Evolutionary conservation across 2,113 vertebrate genomes (phyloP), one percentile per base, ranked within the genome.

Genomic region (Scatophagus argus): DNA sequence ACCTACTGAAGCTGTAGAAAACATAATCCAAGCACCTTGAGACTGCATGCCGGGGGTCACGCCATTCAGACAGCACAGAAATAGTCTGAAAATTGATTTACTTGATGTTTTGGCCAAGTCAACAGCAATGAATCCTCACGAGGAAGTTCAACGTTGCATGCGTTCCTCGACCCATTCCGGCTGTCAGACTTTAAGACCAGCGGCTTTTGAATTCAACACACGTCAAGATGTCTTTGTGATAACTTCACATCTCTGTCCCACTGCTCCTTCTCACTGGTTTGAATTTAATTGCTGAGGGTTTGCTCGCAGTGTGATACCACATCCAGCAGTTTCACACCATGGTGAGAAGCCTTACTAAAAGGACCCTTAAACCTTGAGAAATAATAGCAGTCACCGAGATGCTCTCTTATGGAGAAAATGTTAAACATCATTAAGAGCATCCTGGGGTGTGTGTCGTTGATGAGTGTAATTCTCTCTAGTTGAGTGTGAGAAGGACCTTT

Each of bases 61-160:
- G 47, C 84, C 89, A 79, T 79, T 84, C 43, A 59, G 43, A 64
- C 41, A 51, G 41, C 16, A 60, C 69, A 79, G 49, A 61, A 80
- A 52, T 36, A 14, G 44, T 10, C 60, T 56, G 25, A 29, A 67
- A 82, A 84, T 34, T 46, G 25, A 71, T 66, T 71, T 70, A n/a
- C 23, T 64, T 63, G 0, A 23, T 38, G n/a, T 69, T 76, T 76
- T 38, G n/a, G 31, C 46, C 41, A 27, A 38, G 43, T 79, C 52
- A 14, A 38, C 19, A 9, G 31, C 46, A 67, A 75, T 75, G 6
- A 72, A 77, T n/a, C 74, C 39, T 64, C 43, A 39, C 29, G 59
- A 60, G 44, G 54, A 73, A 46, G 39, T 75, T 65, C n/a, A 54
- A 16, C 21, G 31, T 38, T 46, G 6, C 38, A 16, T 49, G 13